Evolutionary conservation across 2,888 invertebrate species (phyloP), one percentile per base, ranked within the genome.

Genomic region (Eilema griseolum): DNA sequence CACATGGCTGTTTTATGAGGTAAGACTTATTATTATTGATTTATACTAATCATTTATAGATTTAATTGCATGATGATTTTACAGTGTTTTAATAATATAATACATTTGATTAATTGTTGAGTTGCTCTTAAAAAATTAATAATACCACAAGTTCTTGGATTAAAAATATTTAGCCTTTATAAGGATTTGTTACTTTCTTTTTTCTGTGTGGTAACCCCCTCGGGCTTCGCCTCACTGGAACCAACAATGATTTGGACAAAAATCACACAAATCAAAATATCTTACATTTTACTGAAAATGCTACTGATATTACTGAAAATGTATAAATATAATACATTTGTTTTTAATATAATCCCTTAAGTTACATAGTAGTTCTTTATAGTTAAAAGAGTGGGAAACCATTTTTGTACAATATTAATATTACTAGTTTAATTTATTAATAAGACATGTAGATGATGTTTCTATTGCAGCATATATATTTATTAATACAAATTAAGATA

Each of bases 1-100:
- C 88, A 95, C 97, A 83, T 99, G 98, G 97, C 96, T 98, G 83
- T 98, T 98, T 94, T 97, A 98, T 94, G 98, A 98, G 98, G 99
- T 99, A 96, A 96, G 89, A 83, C 28, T 33, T 31, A 20, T 46
- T 46, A 20, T 24, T 31, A n/a, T 60, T 41, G 41, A 41, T 16
- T 41, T 41, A 41, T 41, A 41, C 41, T 41, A 16, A 16, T 8
- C 16, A 14, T 41, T 46, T 28, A 20, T 41, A 23, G 14, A 37
- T 37, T 41, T 41, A 41, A 24, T 26, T n/a, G 8, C 10, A 52
- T n/a, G n/a, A 52, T 41, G 12, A 37, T 37, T 14, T 41, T 14
- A n/a, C n/a, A 41, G 4, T 16, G 14, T 41, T 4, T 52, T n/a
- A 14, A 8, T 20, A n/a, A 2, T 20, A 37, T 14, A 3, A 41